A percentile compares a stretch with the other conserved stretches of the same genome.
Evolutionary conservation across 2,113 vertebrate genomes (phyloP).

Genomic region (Pluvianellus socialis): DNA sequence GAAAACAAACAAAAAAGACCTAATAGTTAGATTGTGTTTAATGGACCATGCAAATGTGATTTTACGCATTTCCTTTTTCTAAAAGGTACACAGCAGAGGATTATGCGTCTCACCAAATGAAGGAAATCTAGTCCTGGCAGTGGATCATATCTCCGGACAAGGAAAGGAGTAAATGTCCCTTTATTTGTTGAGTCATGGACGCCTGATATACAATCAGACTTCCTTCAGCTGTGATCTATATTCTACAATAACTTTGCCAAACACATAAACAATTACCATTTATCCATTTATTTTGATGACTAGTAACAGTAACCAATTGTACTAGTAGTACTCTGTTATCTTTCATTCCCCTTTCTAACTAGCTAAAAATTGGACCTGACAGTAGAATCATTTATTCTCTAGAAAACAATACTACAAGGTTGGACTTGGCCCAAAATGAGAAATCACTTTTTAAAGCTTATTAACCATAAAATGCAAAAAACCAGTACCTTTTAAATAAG

Average conservation of each 20-base stretch:
- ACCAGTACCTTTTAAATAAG: neutral
- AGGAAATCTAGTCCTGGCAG: neutral
- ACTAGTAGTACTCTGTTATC: neutral
- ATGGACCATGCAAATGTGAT: neutral
- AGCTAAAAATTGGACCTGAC: neutral
- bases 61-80: neutral
- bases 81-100: neutral
- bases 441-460: neutral
- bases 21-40: constrained; percentile 2
- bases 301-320: neutral
- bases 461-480: neutral
- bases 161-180: neutral
- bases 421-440: neutral
- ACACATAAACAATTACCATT: neutral
- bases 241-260: neutral
- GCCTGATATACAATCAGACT: neutral
- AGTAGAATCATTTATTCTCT: neutral
- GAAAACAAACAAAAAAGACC: neutral
- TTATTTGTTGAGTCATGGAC: neutral
- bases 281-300: neutral
- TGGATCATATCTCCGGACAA: neutral
- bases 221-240: neutral
- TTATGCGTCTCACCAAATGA: neutral
- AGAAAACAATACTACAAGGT: neutral
- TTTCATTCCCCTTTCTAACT: neutral